Conservation (phyloP, 1,140 invertebrate species). For the Andrena cerasifolii region DNA sequence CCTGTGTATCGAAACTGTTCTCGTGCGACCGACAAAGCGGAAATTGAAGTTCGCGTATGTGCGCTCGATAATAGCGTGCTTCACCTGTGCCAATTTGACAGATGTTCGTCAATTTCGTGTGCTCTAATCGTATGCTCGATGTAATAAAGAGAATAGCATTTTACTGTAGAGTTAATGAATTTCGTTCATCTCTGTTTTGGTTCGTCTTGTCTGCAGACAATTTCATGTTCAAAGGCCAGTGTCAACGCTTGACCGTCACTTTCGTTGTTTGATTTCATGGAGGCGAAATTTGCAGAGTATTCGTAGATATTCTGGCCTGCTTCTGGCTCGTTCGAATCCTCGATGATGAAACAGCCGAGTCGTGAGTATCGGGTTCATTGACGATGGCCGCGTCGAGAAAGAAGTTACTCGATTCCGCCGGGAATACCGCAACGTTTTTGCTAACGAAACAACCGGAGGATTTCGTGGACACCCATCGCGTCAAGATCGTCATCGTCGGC, state of each 20-base stretch:
- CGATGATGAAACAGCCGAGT: constrained; percentile 3
- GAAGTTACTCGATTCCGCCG: constrained; percentile 53
- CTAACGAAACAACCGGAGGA: constrained; percentile 72
- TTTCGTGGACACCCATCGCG: constrained; percentile 66
- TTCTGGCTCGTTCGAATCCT: constrained; percentile 22
- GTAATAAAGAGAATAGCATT: neutral
- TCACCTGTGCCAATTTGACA: constrained; percentile 54
- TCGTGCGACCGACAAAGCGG: constrained; percentile 37
- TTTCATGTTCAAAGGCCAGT: constrained; percentile 1
- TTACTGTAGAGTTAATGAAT: neutral
- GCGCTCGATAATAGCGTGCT: constrained; percentile 8
- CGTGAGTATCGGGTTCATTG: neutral
- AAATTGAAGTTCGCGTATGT: constrained; percentile 54
- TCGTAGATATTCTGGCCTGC: neutral
- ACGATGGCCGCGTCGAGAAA: constrained; percentile 61
- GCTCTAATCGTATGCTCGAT: no score
- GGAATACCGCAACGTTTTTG: constrained; percentile 72
- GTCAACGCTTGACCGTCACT: constrained; percentile 34
- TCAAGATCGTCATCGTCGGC: constrained; percentile 76
- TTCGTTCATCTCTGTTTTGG: neutral
- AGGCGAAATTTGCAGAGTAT: constrained; percentile 38
- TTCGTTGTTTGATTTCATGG: neutral
- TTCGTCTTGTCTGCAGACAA: constrained; percentile 23
- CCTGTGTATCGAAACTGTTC: constrained; percentile 21
- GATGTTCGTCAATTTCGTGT: constrained; percentile 49